Percentiles rank a stretch among this genome's conserved stretches.
Evolutionary conservation across 1,140 invertebrate species (phyloP).

Genomic region (Drosophila ananassae): DNA sequence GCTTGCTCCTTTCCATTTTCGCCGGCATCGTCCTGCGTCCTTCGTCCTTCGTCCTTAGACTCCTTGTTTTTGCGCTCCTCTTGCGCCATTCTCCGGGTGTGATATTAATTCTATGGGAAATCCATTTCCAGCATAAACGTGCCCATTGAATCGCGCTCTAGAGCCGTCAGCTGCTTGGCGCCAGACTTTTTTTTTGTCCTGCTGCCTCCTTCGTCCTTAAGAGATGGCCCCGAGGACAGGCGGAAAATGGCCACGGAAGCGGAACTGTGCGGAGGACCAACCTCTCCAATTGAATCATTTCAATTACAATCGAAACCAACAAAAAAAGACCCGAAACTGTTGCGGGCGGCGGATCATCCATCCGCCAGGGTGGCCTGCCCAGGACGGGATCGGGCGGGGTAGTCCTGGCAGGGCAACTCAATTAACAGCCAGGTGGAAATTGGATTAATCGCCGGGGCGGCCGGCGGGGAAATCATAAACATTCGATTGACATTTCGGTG

Average conservation of each 20-base stretch:
- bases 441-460: not conserved
- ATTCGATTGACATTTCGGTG: slow-evolving; percentile 5
- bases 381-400: not conserved
- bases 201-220: not conserved
- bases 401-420: not conserved
- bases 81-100: slow-evolving; percentile 60
- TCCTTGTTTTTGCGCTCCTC: slow-evolving; percentile 32
- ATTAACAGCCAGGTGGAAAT: slow-evolving; percentile 11
- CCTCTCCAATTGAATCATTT: not conserved
- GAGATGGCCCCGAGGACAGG: not conserved
- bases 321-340: not conserved
- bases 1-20: not conserved
- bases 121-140: slow-evolving; percentile 70
- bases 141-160: slow-evolving; percentile 66
- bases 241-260: not conserved
- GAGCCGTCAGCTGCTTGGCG: slow-evolving; percentile 61
- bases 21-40: not conserved
- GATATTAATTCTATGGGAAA: slow-evolving; percentile 79
- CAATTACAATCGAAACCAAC: not conserved
- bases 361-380: not conserved
- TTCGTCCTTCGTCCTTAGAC: not conserved
- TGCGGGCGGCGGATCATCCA: not conserved
- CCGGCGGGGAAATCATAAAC: not conserved
- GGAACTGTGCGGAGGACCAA: slow-evolving; percentile 1
- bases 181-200: slow-evolving; percentile 49